Conservation (phyloP, 2,113 vertebrate genomes). For the Dasyurus viverrinus region DNA sequence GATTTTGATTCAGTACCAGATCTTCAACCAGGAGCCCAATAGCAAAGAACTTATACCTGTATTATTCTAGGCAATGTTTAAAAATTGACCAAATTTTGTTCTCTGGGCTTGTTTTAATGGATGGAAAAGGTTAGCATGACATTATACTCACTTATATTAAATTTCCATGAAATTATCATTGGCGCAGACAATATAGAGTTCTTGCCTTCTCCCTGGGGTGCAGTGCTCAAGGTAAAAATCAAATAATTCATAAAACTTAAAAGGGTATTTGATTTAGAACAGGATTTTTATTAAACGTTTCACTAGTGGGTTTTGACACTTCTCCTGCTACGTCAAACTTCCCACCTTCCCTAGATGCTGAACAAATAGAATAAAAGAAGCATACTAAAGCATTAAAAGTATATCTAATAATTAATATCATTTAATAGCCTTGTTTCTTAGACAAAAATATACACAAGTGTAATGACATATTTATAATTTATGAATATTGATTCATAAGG, state of each 20-base stretch:
- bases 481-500: too few relatives aligned
- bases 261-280: background rate
- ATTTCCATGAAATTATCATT: background rate
- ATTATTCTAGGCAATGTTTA: background rate
- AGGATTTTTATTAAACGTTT: background rate
- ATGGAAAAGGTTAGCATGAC: background rate
- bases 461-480: too few relatives aligned
- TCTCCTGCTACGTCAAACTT: background rate
- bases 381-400: background rate
- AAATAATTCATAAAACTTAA: background rate
- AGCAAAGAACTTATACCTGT: background rate
- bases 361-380: background rate
- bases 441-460: background rate
- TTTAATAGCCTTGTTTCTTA: background rate
- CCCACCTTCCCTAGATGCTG: background rate
- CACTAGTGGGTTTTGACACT: background rate
- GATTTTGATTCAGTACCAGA: background rate
- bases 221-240: background rate
- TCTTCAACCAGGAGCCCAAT: background rate
- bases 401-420: background rate
- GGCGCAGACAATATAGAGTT: accelerated
- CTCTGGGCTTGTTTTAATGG: background rate
- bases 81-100: too few relatives aligned
- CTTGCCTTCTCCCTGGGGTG: background rate
- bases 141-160: background rate